These are phyloP conservation scores for Gerris buenoi DNA, from an alignment of 1,140 invertebrate genomes.

Conservation along the genomic window DNA sequence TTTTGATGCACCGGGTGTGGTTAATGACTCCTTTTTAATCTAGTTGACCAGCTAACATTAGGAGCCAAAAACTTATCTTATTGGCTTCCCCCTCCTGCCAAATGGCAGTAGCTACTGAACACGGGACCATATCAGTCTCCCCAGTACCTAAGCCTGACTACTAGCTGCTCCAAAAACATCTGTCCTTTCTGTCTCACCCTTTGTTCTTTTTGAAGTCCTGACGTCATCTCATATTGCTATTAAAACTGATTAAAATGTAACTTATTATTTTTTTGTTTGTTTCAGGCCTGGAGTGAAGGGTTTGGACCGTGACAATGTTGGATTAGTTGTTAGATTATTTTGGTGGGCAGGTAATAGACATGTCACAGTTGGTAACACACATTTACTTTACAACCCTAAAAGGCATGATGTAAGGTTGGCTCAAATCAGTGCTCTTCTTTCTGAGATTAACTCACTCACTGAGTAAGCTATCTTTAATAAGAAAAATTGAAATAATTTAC, in stretches of 20 bases:
- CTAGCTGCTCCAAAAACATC: too few relatives aligned
- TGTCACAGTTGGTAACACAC: slow-evolving; percentile 63
- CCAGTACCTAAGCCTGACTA: too few relatives aligned
- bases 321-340: slow-evolving; percentile 55
- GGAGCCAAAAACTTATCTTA: too few relatives aligned
- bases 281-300: slow-evolving; percentile 27
- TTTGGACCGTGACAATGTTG: slow-evolving; percentile 77
- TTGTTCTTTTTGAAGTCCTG: not conserved
- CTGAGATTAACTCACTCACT: slow-evolving; percentile 64
- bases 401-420: slow-evolving; percentile 75
- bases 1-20: too few relatives aligned
- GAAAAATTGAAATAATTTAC: too few relatives aligned
- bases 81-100: too few relatives aligned
- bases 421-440: slow-evolving; percentile 61
- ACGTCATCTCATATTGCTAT: not conserved
- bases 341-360: not conserved
- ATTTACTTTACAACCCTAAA: slow-evolving; percentile 80
- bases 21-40: too few relatives aligned
- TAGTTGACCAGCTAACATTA: too few relatives aligned
- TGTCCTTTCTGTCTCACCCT: too few relatives aligned
- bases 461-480: too few relatives aligned
- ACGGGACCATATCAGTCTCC: too few relatives aligned
- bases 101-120: too few relatives aligned
- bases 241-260: not conserved
- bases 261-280: not conserved